phyloP scores from a whole-genome alignment of 2,113 vertebrate genomes.

The Rynchops niger region DNA sequence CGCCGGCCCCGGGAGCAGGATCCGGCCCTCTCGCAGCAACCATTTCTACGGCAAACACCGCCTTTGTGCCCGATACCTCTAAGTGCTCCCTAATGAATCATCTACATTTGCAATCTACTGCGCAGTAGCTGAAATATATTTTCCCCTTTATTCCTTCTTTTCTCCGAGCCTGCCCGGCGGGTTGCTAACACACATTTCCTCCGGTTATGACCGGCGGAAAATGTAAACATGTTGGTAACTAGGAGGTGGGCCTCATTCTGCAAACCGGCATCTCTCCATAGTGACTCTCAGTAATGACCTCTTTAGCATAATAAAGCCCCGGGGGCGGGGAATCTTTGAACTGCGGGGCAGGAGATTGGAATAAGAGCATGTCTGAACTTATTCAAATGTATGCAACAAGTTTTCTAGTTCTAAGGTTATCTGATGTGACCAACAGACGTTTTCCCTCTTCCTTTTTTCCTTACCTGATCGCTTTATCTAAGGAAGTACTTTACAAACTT shows the following conservation, averaged over 20 bases:
- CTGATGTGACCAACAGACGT: constrained; percentile 3
- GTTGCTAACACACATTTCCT: constrained; percentile 60
- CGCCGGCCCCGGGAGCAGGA: neutral
- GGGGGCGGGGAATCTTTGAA: constrained; percentile 56
- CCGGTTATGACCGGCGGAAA: constrained; percentile 50
- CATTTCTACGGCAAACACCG: neutral
- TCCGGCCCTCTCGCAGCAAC: neutral
- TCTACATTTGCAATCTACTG: neutral
- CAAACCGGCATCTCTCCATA: constrained; percentile 42
- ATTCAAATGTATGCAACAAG: constrained; percentile 39
- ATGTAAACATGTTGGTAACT: constrained; percentile 67
- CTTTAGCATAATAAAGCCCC: constrained; percentile 55
- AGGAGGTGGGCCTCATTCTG: constrained; percentile 6
- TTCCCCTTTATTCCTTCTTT: neutral
- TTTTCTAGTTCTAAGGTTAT: constrained; percentile 46
- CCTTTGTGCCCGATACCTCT: neutral
- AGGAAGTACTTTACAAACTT: constrained; percentile 1
- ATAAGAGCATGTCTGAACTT: constrained; percentile 28
- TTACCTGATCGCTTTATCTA: neutral
- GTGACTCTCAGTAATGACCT: constrained; percentile 57
- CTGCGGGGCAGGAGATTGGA: neutral
- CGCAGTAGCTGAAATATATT: neutral
- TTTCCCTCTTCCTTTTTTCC: neutral
- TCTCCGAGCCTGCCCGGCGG: neutral
- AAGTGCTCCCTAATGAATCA: neutral